Evolutionary conservation across 2,113 vertebrate genomes (phyloP), one percentile per base, ranked within the genome.

Genomic region (Thomomys bottae): DNA sequence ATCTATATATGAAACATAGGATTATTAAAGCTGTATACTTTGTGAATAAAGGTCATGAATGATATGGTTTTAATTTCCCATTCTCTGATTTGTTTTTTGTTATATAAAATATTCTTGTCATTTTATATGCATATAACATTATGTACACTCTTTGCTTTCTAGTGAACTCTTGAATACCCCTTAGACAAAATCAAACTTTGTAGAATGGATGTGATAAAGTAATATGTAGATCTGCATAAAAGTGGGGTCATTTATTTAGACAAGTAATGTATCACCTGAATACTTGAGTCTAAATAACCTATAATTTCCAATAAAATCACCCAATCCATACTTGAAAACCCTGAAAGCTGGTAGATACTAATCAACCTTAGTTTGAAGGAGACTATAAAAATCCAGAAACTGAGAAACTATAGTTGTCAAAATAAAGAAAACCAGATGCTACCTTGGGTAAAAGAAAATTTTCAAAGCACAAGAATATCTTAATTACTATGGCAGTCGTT

Each of bases 361-460:
- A 77, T 64, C 38, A 85, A 92, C 34, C 59, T 79, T 95, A 89
- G 92, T 88, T 68, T 95, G 88, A 94, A 90, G n/a, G 66, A 94
- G 84, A 94, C 89, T 90, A 66, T 85, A 93, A 94, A 91, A 73
- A 32, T 92, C 49, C 45, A 87, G 84, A 93, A 95, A 95, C 57
- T 95, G 42, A 68, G 45, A 72, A 89, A 90, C 20, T 86, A 14
- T 26, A 89, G 79, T 93, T 95, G 82, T 94, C 80, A 94, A 93
- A 94, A 94, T 91, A 91, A 95, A 89, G 66, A 90, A 94, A 96
- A 86, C 42, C 78, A 91, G 79, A 93, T 94, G 67, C 88, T 89
- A 90, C 28, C 17, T 95, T 92, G 32, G 68, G 88, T 89, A 26
- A 90, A 92, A 86, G 36, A 89, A 87, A 92, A 80, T 38, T 86